These are phyloP conservation scores for Guaruba guarouba DNA, from an alignment of 2,113 vertebrate species.

Conservation along the genomic window DNA sequence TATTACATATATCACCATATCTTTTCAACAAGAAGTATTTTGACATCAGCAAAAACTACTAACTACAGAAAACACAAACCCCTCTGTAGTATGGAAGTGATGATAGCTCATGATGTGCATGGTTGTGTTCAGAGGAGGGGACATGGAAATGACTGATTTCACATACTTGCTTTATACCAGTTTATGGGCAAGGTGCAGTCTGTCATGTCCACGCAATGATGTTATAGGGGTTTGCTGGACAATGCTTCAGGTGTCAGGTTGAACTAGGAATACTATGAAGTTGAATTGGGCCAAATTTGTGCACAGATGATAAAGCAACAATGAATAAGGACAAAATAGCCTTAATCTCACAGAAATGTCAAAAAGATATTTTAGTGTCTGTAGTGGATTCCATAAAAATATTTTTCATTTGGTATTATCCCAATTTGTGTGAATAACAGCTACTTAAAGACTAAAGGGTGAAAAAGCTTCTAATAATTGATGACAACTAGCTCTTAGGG, in stretches of 20 bases:
- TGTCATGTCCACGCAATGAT: background rate
- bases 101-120: background rate
- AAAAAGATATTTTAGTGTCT: background rate
- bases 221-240: background rate
- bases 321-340: background rate
- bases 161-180: background rate
- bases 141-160: background rate
- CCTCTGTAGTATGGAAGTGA: background rate
- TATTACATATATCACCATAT: background rate
- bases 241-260: background rate
- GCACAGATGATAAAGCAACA: background rate
- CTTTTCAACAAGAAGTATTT: background rate
- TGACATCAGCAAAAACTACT: background rate
- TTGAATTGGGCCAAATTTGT: background rate
- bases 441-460: background rate
- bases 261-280: background rate
- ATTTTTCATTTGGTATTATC: background rate
- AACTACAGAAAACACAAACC: background rate
- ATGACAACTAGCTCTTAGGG: background rate
- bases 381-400: background rate
- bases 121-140: accelerated
- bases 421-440: background rate
- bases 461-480: background rate
- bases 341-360: background rate
- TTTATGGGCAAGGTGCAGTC: background rate